Evolutionary conservation across 2,113 vertebrate species (phyloP), one percentile per base, ranked within the genome.

Genomic region (Seriola dumerili): DNA sequence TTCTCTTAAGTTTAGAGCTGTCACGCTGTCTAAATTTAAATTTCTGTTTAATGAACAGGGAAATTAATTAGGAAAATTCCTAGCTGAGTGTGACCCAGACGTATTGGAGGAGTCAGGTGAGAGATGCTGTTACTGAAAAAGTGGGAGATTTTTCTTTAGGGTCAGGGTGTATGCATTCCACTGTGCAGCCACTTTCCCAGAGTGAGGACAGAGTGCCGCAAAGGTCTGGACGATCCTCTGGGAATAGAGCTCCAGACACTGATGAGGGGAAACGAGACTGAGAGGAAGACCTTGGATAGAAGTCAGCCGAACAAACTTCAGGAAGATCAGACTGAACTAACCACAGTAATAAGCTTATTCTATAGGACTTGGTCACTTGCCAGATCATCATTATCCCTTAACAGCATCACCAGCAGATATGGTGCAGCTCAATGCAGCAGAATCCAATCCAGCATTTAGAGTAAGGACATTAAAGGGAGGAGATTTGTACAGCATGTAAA

Each of bases 71-170:
- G 40, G 40, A 1, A 8, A 10, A 8, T 42, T 8, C 40, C 40
- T 42, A 11, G 8, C 40, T 42, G 76, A 81, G 70, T 59, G 64
- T 64, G 85, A 78, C 55, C 58, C 13, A 42, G 61, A 11, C 8
- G 16, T 75, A 84, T 83, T 84, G 21, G 70, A 85, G 55, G 76
- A 65, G 73, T 80, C 81, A 75, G 68, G 80, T 83, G 48, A 63
- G 63, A 34, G 68, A 40, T 64, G 59, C 3, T 44, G 58, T 64
- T 61, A 16, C 65, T 69, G 29, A 36, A 64, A 87, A 70, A 58
- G 38, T 38, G 14, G 29, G 40, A 40, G n/a, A 1, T 1, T 36
- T 68, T 3, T 72, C 71, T 75, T 44, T 21, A 17, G 36, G 54
- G 44, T 72, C 36, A 21, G 17, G 17, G 46, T 71, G 61, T 17